Evolutionary conservation across 1,140 invertebrate species (phyloP), one percentile per base, ranked within the genome.

Genomic region (Drosophila auraria): DNA sequence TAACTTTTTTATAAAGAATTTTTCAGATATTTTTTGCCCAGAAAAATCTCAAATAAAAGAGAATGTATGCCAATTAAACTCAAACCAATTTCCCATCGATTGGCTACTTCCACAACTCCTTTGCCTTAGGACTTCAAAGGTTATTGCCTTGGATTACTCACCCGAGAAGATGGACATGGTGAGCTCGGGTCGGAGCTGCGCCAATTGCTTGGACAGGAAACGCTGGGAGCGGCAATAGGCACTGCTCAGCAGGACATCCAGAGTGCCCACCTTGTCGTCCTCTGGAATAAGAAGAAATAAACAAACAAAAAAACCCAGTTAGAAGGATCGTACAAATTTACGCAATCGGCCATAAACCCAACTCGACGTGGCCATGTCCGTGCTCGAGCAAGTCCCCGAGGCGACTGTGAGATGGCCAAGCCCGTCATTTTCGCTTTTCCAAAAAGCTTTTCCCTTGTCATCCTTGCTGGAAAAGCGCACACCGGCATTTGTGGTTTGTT

Each of bases 111-210:
- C 27, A 17, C 17, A 33, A 17, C 33, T 20, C 20, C 9, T 1
- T 12, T 12, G 4, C 3, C n/a, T 7, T 12, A 20, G 7, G 4
- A 38, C 8, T 33, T n/a, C 12, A 45, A n/a, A 9, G n/a, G 23
- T 0, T 23, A 8, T 27, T 36, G 2, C 6, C 27, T 3, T 15
- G 12, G 12, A 1, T 25, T 44, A 82, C 93, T 95, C 93, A 98
- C 98, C 98, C 91, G 98, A 99, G 94, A 99, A 99, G 95, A 99
- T 99, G 0, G 98, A 98, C 98, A 99, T 99, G 11, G 99, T 99
- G 0, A 99, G 94, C 89, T 99, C 98, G 0, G 98, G 98, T 93
- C 99, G 98, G 12, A 99, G 94, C 63, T 98, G 96, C 0, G 99
- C 97, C 69, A 99, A 94, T 91, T 99, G 98, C 63, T 97, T 95